A percentile compares a stretch with the other conserved stretches of the same genome.
phyloP scores from a whole-genome alignment of 2,113 vertebrate genomes.

The Campylomormyrus numenius region DNA sequence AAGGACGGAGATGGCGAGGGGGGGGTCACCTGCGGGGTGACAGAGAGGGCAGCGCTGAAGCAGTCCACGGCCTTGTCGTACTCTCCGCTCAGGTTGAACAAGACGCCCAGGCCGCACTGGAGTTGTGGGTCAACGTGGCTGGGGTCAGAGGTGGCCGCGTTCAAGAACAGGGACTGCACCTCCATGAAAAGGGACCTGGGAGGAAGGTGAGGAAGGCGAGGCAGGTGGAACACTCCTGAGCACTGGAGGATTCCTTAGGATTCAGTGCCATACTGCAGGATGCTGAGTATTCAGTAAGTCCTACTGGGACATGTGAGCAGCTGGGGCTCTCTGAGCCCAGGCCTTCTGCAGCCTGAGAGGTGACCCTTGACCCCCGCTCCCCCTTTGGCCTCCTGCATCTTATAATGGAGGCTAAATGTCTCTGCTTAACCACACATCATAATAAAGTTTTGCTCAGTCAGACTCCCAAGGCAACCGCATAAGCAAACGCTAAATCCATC shows the following conservation, averaged over 20 bases:
- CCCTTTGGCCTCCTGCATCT: not conserved
- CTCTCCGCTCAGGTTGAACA: conserved; percentile 95
- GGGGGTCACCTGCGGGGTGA: conserved; percentile 78
- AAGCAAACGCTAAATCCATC: not conserved
- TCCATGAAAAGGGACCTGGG: conserved; percentile 79
- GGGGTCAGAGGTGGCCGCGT: conserved; percentile 76
- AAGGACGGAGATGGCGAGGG: not conserved
- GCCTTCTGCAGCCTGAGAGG: not conserved
- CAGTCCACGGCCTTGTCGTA: conserved; percentile 97
- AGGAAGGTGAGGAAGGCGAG: not conserved
- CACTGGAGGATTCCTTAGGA: not conserved
- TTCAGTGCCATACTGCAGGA: not conserved
- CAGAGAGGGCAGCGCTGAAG: conserved; percentile 83
- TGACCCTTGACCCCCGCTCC: not conserved
- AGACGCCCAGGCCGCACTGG: conserved; percentile 91
- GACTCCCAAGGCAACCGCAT: not conserved
- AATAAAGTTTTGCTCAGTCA: not conserved
- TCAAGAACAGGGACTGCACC: conserved; percentile 85
- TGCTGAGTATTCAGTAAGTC: not conserved
- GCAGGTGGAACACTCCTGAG: not conserved
- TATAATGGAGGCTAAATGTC: not conserved
- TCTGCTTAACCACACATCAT: not conserved
- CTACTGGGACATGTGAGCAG: not conserved
- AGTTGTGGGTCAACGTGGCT: conserved; percentile 83
- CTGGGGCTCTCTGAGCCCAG: not conserved